Evolutionary conservation across 2,797 vertebrate genomes (phyloP).

Genomic region (Lepilemur septentrionalis): DNA sequence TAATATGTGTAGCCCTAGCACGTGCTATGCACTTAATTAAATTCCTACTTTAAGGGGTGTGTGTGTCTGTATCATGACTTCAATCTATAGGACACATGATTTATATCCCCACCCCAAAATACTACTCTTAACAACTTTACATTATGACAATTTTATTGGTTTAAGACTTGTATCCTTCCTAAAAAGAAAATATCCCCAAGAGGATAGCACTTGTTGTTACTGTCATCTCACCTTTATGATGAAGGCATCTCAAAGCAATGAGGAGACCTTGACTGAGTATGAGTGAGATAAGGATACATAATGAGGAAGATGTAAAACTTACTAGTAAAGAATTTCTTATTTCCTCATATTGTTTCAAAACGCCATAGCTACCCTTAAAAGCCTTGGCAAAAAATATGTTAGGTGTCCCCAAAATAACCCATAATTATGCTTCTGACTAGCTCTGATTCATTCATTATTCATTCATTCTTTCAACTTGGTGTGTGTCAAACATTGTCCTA

Average conservation of each 20-base stretch:
- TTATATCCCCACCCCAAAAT: not conserved
- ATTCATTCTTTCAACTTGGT: not conserved
- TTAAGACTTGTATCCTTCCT: not conserved
- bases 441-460: not conserved
- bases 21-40: not conserved
- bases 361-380: not conserved
- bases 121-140: not conserved
- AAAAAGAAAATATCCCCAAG: not conserved
- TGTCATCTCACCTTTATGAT: not conserved
- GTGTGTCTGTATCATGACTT: not conserved
- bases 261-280: not conserved
- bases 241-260: not conserved
- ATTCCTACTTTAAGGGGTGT: not conserved
- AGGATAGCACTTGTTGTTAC: not conserved
- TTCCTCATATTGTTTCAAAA: not conserved
- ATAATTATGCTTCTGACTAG: not conserved
- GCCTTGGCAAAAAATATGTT: not conserved
- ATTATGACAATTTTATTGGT: not conserved
- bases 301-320: not conserved
- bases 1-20: not conserved
- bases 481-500: not conserved
- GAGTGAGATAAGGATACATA: not conserved
- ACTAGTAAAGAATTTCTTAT: not conserved
- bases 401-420: not conserved
- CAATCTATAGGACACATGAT: not conserved